phyloP scores from a whole-genome alignment of 2,888 invertebrate genomes.

The Lamellibrachia columna region DNA sequence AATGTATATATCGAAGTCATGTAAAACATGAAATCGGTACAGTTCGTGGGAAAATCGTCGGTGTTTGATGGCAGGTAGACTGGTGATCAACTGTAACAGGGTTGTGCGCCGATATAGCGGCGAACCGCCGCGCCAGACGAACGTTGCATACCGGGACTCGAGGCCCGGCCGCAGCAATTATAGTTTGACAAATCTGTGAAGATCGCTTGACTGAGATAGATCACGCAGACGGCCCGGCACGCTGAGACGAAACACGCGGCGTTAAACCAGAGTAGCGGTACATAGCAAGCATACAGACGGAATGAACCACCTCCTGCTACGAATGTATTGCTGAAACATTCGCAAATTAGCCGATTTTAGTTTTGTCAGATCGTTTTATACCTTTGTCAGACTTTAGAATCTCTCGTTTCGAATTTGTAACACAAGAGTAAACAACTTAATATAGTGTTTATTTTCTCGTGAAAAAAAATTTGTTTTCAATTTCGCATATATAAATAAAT shows the following conservation, averaged over 20 bases:
- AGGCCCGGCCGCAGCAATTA: neutral
- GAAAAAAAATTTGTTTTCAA: no score
- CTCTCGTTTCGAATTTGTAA: no score
- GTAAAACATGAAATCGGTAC: neutral
- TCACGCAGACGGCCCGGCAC: neutral
- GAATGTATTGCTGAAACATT: no score
- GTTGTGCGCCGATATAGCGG: neutral
- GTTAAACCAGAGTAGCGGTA: neutral
- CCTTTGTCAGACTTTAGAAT: no score
- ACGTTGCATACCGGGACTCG: neutral
- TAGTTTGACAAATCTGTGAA: slow-evolving; percentile 16
- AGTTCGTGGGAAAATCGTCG: neutral
- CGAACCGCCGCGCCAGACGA: neutral
- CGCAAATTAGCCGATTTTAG: no score
- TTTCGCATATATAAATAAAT: no score
- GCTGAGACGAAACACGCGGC: neutral
- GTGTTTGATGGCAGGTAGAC: neutral
- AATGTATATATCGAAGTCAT: neutral
- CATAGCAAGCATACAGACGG: neutral
- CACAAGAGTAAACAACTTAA: no score
- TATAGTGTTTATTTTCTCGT: no score
- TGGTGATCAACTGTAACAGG: neutral
- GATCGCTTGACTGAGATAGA: neutral
- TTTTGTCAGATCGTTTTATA: no score
- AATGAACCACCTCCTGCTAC: no score